Conservation (phyloP, 2,888 invertebrate genomes). For the Hypolimnas misippus region DNA sequence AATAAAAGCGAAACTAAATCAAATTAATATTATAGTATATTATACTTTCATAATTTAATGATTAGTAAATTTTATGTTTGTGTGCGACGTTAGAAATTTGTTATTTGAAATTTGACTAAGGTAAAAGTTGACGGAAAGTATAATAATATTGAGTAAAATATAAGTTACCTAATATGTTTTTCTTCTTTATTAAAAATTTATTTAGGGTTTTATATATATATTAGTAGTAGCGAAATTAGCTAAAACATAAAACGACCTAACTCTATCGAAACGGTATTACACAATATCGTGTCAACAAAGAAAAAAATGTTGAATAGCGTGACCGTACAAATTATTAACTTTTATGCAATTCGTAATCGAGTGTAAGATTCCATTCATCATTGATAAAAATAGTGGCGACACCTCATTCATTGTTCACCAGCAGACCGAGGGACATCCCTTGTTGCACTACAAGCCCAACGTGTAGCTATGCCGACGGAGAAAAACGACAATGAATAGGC, state of each 20-base stretch:
- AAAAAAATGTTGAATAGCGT: conserved; percentile 36
- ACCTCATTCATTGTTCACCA: conserved; percentile 59
- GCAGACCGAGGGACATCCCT: conserved; percentile 22
- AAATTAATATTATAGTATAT: no score
- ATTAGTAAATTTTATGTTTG: no score
- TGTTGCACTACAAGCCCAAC: conserved; percentile 15
- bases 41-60: no score
- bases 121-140: no score
- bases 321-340: conserved; percentile 25
- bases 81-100: no score
- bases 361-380: conserved; percentile 58
- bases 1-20: conserved; percentile 69
- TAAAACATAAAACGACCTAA: no score
- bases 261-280: conserved; percentile 14
- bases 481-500: background rate
- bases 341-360: conserved; percentile 30
- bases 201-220: no score
- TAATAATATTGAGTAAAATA: no score
- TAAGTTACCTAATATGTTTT: no score
- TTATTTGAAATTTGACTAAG: no score
- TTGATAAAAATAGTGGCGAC: conserved; percentile 71
- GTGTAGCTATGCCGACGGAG: conserved; percentile 14
- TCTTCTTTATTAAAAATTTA: no score
- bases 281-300: conserved; percentile 14
- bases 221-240: no score